These are phyloP conservation scores for Allacma fusca DNA, from an alignment of 2,888 invertebrate species.

Conservation along the genomic window DNA sequence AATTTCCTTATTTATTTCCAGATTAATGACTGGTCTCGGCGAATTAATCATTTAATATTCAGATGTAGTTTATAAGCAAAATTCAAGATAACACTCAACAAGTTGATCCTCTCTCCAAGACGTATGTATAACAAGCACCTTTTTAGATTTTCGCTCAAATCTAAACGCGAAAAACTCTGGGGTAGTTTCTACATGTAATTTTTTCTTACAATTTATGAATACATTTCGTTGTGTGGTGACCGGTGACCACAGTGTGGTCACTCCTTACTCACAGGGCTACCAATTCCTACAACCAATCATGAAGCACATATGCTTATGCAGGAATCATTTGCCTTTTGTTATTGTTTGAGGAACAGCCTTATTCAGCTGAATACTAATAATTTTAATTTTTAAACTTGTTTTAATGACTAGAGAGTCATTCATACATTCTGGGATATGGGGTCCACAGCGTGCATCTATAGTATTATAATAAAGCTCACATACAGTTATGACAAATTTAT, in stretches of 20 bases:
- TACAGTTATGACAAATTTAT: conserved; percentile 13
- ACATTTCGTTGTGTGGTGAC: neutral
- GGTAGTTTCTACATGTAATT: neutral
- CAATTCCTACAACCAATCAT: neutral
- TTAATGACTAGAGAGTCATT: neutral
- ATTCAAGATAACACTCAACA: no score
- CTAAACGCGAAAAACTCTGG: no score
- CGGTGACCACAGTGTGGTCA: neutral
- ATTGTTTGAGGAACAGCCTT: neutral
- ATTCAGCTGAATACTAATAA: neutral
- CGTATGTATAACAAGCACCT: no score
- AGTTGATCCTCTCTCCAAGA: no score
- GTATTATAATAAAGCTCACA: neutral
- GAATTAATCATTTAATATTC: no score
- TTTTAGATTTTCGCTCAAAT: no score
- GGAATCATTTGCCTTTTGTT: neutral
- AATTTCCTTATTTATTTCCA: conserved; percentile 1
- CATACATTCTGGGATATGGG: neutral
- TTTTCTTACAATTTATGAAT: neutral
- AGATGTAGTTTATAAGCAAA: no score
- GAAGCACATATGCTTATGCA: neutral
- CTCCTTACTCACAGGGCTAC: neutral
- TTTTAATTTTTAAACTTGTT: neutral
- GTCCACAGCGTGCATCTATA: neutral
- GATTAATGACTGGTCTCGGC: neutral